These are phyloP conservation scores for Augochlorella aurata DNA, from an alignment of 2,888 invertebrate species.

Conservation along the genomic window DNA sequence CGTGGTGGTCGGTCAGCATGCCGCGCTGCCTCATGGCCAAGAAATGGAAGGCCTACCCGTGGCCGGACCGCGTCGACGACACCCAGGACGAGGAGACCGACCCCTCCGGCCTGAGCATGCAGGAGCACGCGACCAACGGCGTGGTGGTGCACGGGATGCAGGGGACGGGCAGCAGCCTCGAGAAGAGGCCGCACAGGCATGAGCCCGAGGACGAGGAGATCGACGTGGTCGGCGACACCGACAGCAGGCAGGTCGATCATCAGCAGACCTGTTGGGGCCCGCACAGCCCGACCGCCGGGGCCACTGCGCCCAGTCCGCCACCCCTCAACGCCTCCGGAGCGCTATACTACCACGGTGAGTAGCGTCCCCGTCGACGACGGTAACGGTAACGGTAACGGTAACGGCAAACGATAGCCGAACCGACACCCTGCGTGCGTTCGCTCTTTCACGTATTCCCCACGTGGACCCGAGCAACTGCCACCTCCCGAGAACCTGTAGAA, in stretches of 20 bases:
- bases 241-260: constrained; percentile 72
- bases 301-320: constrained; percentile 84
- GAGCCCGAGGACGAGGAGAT: constrained; percentile 87
- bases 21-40: constrained; percentile 98
- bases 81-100: constrained; percentile 71
- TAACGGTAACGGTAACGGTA: no score
- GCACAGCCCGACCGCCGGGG: constrained; percentile 89
- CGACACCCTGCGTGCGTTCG: no score
- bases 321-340: constrained; percentile 80
- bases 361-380: not conserved
- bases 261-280: constrained; percentile 88
- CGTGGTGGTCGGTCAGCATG: constrained; percentile 83
- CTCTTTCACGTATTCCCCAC: no score
- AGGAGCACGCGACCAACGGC: constrained; percentile 50
- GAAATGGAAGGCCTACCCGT: constrained; percentile 95
- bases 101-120: constrained; percentile 52
- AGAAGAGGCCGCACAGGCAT: constrained; percentile 64
- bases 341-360: constrained; percentile 80
- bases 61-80: constrained; percentile 86
- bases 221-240: constrained; percentile 91
- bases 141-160: constrained; percentile 20
- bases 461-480: no score
- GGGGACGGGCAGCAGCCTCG: constrained; percentile 75
- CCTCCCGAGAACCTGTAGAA: no score
- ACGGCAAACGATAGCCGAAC: no score